Base-by-base conservation (phyloP, 2,888 invertebrate species). In the Yponomeuta evonymella region DNA sequence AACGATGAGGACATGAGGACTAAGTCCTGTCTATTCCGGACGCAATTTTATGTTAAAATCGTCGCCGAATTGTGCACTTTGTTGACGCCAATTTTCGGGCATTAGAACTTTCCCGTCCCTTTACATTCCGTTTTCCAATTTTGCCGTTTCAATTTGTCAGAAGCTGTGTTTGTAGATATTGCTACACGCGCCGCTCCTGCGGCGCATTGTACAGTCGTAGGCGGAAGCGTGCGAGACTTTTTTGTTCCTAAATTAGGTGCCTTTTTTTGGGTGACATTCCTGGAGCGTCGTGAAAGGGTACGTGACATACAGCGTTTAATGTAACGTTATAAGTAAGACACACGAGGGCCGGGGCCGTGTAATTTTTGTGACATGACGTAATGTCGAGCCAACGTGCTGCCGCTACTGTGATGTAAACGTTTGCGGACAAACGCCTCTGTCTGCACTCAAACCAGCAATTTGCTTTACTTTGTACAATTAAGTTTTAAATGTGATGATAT, bases 301-400 rank as follows among this genome's bases (percentile, higher is more conserved):
- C 23, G 64, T 23, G 51, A 58, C 51, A 15, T 58, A 58, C 23
- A 48, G 67, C 29, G 43, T 43, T n/a, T 67, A 48, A 67, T 48
- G 67, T 67, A 67, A 43, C n/a, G 36, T 67, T 23, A 48, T 67
- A 67, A 65, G 65, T 33, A 65, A 58, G 65, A 65, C 29, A 65
- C 29, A 33, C 33, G 23, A 65, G 33, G 29, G 65, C 65, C 65
- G n/a, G 30, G 33, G 33, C 33, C 11, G 65, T 65, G 65, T 65
- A 65, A 65, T 65, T 65, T 65, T 65, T 65, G 65, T 65, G 30
- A 11, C 33, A 65, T 65, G 67, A 48, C 30, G 9, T 29, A 65
- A 65, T 33, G 30, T 65, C 33, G 30, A 33, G 4, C 65, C 5
- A 43, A 12, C 51, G 15, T 58, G 12, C 51, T 15, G 51, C 51